Base-by-base conservation (phyloP, 1,140 invertebrate species). In the Acromyrmex echinatior region DNA sequence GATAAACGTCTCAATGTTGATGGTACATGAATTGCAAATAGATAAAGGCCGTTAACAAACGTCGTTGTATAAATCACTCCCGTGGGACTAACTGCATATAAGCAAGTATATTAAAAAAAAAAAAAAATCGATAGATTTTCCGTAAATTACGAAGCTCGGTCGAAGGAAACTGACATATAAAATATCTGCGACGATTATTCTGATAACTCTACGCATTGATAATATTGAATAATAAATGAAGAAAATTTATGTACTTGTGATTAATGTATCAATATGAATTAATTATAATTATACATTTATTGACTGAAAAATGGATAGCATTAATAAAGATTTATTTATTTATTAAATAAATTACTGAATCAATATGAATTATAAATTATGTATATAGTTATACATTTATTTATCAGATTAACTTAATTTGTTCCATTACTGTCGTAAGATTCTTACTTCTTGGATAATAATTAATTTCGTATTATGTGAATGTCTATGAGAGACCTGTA, bases 21-120 rank as follows among this genome's bases (percentile, higher is more conserved):
- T 85, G 89, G 74, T 62, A 79, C 74, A 87, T 91, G 90, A 91
- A 91, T 91, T 89, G 89, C 87, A 87, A 91, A 91, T 91, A 87
- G 89, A 88, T 80, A 88, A 89, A 77, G 89, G 49, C 87, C 88
- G 85, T 90, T 88, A 86, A 91, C 79, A 91, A 91, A 89, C 84
- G 51, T 51, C 66, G 70, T 66, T 86, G 66, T 62, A 82, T 91
- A 91, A 91, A 91, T 91, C 90, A 91, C 78, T 58, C 31, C 71
- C 63, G 35, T 28, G 76, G 51, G 49, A 53, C 28, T 18, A 21
- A 18, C 10, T 65, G 45, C 5, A 28, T 68, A 21, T n/a, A 31
- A 18, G 28, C 5, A 6, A 14, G 39, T 21, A 14, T 49, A 76
- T 84, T 49, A 76, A 31, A 31, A 31, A 31, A 31, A 31, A 31